These are phyloP conservation scores for Otus sunia DNA, from an alignment of 2,113 vertebrate genomes.

Conservation along the genomic window DNA sequence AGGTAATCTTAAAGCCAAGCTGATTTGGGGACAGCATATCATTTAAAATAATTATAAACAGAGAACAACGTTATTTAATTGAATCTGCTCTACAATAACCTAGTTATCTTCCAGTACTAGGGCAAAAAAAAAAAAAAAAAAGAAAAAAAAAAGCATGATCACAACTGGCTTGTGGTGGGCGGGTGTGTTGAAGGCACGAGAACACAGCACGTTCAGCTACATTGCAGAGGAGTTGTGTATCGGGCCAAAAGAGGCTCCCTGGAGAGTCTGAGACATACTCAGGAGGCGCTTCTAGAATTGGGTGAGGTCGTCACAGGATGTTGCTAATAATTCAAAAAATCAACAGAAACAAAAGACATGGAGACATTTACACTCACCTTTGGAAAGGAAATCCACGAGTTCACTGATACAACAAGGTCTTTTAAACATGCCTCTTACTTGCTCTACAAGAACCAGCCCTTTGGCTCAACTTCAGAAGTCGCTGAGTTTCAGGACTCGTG, in stretches of 20 bases:
- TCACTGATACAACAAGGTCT: not conserved
- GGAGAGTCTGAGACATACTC: constrained; percentile 57
- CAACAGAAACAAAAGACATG: constrained; percentile 38
- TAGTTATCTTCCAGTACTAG: constrained; percentile 63
- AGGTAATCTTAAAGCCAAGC: constrained; percentile 57
- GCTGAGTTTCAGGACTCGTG: not conserved
- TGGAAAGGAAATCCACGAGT: not conserved
- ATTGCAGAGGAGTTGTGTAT: constrained; percentile 57
- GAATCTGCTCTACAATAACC: constrained; percentile 57
- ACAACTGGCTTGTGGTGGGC: constrained; percentile 61
- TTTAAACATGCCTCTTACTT: not conserved
- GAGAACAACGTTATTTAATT: constrained; percentile 24
- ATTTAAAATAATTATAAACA: constrained; percentile 49
- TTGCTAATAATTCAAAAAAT: constrained; percentile 38
- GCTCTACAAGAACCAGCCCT: not conserved
- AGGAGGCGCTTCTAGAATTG: constrained; percentile 53
- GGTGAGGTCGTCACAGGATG: constrained; percentile 61
- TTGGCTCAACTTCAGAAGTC: not conserved
- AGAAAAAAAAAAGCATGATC: constrained; percentile 9
- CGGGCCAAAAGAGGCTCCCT: constrained; percentile 61
- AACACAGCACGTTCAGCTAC: constrained; percentile 66
- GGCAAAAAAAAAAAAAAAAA: not conserved
- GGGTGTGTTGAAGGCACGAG: constrained; percentile 64
- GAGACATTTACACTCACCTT: constrained; percentile 49
- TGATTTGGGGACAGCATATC: constrained; percentile 39